phyloP scores from a whole-genome alignment of 1,140 invertebrate species.

The Danaus melanippus region DNA sequence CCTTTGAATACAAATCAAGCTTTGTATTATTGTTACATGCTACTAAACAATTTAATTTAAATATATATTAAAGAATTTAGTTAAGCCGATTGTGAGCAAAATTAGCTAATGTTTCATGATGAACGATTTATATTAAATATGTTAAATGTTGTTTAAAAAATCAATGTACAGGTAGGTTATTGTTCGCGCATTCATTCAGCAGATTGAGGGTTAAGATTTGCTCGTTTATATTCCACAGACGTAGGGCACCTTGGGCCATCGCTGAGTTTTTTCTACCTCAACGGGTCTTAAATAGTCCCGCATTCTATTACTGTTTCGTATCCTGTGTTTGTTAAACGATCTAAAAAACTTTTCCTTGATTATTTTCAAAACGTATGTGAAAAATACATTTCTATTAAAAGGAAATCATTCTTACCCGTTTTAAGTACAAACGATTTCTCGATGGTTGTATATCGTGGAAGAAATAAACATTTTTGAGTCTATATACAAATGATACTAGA shows the following conservation, averaged over 20 bases:
- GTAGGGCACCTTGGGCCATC: constrained; percentile 33
- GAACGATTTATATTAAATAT: neutral
- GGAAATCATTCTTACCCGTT: too few species aligned
- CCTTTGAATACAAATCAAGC: constrained; percentile 5
- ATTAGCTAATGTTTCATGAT: too few species aligned
- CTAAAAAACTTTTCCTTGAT: neutral
- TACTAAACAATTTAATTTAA: too few species aligned
- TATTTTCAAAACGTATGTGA: too few species aligned
- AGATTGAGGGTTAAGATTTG: constrained; percentile 61
- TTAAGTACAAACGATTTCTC: too few species aligned
- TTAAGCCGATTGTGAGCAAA: too few species aligned
- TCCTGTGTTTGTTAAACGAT: constrained; percentile 16
- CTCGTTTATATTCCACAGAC: constrained; percentile 51
- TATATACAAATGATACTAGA: too few species aligned
- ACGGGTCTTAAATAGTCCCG: constrained; percentile 45
- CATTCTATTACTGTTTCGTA: constrained; percentile 48
- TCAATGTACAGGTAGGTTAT: constrained; percentile 52
- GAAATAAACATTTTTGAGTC: too few species aligned
- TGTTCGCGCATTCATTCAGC: constrained; percentile 40
- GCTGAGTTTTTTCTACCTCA: constrained; percentile 36
- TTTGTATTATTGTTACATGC: too few species aligned
- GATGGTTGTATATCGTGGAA: too few species aligned
- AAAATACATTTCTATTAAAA: too few species aligned
- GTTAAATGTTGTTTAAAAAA: constrained; percentile 43
- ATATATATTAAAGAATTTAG: too few species aligned